Evolutionary conservation across 2,888 invertebrate species (phyloP).

Genomic region (Aphodius granarius): DNA sequence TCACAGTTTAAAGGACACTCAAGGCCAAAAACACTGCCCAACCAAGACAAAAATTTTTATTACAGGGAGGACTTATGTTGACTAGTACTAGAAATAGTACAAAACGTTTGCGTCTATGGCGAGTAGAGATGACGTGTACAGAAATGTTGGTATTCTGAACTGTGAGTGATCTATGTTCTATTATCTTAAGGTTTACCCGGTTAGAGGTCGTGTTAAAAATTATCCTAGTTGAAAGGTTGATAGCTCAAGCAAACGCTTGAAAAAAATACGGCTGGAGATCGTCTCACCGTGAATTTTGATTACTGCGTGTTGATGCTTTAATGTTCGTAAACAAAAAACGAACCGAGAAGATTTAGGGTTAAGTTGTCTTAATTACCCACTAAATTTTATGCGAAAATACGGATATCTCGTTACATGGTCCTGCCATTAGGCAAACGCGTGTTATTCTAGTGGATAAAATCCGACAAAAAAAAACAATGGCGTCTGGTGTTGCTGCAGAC

Average conservation of each 20-base stretch:
- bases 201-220: neutral
- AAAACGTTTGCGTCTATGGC: no score
- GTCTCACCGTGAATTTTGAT: neutral
- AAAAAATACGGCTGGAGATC: neutral
- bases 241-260: neutral
- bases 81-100: no score
- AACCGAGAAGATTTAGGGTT: neutral
- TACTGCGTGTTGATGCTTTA: neutral
- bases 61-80: no score
- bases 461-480: neutral
- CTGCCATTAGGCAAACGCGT: neutral
- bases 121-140: neutral
- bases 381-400: neutral
- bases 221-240: neutral
- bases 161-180: neutral
- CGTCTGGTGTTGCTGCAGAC: neutral
- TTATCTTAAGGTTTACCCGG: neutral
- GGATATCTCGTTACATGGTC: neutral
- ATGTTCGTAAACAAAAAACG: neutral
- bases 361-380: neutral
- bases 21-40: no score
- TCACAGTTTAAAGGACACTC: no score
- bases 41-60: no score
- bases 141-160: neutral
- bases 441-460: neutral